Base-by-base conservation (phyloP, 2,113 vertebrate species). In the Psittacus erithacus region DNA sequence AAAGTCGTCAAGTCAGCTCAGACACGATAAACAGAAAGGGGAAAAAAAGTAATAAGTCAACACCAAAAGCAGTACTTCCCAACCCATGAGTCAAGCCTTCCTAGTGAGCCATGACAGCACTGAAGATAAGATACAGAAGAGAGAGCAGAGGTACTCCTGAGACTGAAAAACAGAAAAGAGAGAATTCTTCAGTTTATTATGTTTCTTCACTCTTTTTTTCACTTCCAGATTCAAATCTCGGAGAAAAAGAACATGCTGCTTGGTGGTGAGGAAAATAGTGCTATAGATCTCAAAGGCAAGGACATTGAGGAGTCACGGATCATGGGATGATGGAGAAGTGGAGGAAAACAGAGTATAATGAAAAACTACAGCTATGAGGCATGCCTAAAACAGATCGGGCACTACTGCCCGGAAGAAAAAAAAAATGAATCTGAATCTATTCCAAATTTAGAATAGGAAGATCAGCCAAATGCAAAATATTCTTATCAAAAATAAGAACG, bases 21-120 rank as follows among this genome's bases (percentile, higher is more conserved):
- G 82, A 60, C 0, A 0, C 62, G 92, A 96, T 94, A 92, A 95
- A 92, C 8, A 9, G 46, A 68, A 75, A 50, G 1, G 15, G 69
- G 84, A 70, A 77, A 63, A 82, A 50, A 83, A 19, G 39, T 74
- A 92, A 78, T 73, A 88, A 88, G 69, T 92, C 92, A 63, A 84
- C 91, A 88, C 76, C 47, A 68, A 92, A 92, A 92, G 65, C 74
- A 95, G 55, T 28, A 78, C 55, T 47, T 93, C 76, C 83, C 73
- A 97, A 63, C 23, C 35, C 14, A 2, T 78, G 81, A 88, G 80
- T 86, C 91, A 92, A 93, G 62, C 55, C 65, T 63, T 75, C 91
- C 64, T 81, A 91, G 86, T 50, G 82, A 92, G 46, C 86, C 80
- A 68, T 82, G 43, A 71, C 80, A 79, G 24, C 80, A 52, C 47